These are phyloP conservation scores for Syngnathus rostellatus DNA, from an alignment of 2,797 vertebrate species.

Conservation along the genomic window DNA sequence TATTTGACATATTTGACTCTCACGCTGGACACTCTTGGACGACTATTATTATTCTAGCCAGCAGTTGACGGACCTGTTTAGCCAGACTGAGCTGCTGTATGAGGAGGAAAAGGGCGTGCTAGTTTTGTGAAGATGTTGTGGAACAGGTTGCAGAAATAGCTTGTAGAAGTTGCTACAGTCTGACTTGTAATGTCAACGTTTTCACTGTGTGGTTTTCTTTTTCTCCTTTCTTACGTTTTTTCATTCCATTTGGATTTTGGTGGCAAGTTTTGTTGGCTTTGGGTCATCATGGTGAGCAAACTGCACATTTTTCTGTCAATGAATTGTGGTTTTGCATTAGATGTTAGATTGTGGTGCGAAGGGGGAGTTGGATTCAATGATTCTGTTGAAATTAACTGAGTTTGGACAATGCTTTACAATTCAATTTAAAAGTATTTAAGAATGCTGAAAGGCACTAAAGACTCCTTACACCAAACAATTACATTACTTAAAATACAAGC, in stretches of 20 bases:
- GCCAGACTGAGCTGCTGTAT: constrained; percentile 45
- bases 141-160: constrained; percentile 43
- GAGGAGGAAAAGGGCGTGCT: constrained; percentile 46
- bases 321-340: constrained; percentile 4
- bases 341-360: neutral
- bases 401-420: neutral
- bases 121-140: constrained; percentile 43
- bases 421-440: neutral
- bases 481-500: neutral
- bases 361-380: constrained; percentile 1
- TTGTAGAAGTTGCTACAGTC: constrained; percentile 31
- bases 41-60: constrained; percentile 10
- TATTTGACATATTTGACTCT: neutral
- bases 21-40: neutral
- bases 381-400: neutral
- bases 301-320: constrained; percentile 6
- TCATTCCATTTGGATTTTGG: constrained; percentile 6
- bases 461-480: neutral
- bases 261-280: constrained; percentile 6
- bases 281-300: constrained; percentile 47
- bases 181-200: constrained; percentile 9
- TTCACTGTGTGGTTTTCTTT: constrained; percentile 9
- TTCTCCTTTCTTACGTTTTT: constrained; percentile 4
- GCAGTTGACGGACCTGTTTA: constrained; percentile 35
- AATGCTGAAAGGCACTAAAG: neutral